These are phyloP conservation scores for Drosophila parthenogenetica DNA, from an alignment of 2,888 invertebrate genomes.

Conservation along the genomic window DNA sequence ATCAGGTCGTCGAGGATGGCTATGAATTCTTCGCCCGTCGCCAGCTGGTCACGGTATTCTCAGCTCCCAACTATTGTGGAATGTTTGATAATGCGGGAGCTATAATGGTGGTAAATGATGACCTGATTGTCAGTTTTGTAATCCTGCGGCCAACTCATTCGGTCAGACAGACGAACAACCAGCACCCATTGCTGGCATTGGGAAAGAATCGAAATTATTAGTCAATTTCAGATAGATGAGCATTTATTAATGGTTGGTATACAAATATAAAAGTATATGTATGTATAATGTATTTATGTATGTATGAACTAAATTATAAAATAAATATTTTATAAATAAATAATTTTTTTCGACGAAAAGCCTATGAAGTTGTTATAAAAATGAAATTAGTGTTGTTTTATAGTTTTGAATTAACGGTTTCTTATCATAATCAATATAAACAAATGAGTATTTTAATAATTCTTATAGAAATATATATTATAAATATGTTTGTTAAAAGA, in stretches of 20 bases:
- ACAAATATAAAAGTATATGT: background rate
- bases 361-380: no score
- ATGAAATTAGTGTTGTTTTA: no score
- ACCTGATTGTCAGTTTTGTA: constrained; percentile 99
- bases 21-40: constrained; percentile 99
- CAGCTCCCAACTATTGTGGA: constrained; percentile 97
- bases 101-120: constrained; percentile 99
- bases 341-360: no score
- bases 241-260: no score
- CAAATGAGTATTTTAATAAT: no score
- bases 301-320: no score
- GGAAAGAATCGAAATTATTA: constrained; percentile 55
- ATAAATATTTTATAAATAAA: no score
- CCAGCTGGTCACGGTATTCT: constrained; percentile 95
- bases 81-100: constrained; percentile 94
- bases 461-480: no score
- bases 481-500: no score
- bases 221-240: background rate
- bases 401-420: no score
- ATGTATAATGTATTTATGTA: no score
- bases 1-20: constrained; percentile 99
- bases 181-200: constrained; percentile 22
- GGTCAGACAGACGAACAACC: constrained; percentile 5
- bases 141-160: constrained; percentile 90
- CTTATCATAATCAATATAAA: no score